A percentile compares a stretch with the other conserved stretches of the same genome.
Conservation (phyloP, 2,888 invertebrate species). For the Phania funesta region DNA sequence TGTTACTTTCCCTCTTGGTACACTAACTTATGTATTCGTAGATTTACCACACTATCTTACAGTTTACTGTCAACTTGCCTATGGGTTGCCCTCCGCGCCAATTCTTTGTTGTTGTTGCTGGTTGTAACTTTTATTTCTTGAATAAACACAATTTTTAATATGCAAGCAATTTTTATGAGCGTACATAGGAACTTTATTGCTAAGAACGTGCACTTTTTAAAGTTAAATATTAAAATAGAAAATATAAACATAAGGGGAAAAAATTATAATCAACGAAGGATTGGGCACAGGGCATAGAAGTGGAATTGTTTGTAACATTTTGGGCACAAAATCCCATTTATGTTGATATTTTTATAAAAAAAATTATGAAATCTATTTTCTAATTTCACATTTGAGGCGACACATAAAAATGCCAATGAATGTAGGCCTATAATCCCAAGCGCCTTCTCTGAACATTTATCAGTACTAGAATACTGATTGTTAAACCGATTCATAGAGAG, state of each 20-base stretch:
- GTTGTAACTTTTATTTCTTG: slow-evolving; percentile 69
- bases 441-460: too few relatives aligned
- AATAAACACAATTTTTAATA: slow-evolving; percentile 80
- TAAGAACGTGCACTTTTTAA: slow-evolving; percentile 72
- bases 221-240: slow-evolving; percentile 57
- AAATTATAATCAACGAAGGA: slow-evolving; percentile 14
- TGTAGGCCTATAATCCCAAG: too few relatives aligned
- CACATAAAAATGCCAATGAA: too few relatives aligned
- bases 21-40: too few relatives aligned
- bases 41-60: slow-evolving; percentile 6
- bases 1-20: slow-evolving; percentile 24
- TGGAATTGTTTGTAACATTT: too few relatives aligned
- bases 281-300: slow-evolving; percentile 9
- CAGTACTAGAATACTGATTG: too few relatives aligned
- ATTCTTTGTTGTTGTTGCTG: slow-evolving; percentile 9
- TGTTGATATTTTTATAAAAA: too few relatives aligned
- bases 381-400: too few relatives aligned
- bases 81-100: slow-evolving; percentile 17
- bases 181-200: slow-evolving; percentile 80
- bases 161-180: slow-evolving; percentile 80
- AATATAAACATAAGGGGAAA: slow-evolving; percentile 42
- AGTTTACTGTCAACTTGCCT: slow-evolving; percentile 37
- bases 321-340: too few relatives aligned
- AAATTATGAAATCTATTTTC: too few relatives aligned
- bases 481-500: too few relatives aligned